Percentiles rank a stretch among this genome's conserved stretches.
phyloP scores from a whole-genome alignment of 2,797 vertebrate species.

The Heliangelus exortis region DNA sequence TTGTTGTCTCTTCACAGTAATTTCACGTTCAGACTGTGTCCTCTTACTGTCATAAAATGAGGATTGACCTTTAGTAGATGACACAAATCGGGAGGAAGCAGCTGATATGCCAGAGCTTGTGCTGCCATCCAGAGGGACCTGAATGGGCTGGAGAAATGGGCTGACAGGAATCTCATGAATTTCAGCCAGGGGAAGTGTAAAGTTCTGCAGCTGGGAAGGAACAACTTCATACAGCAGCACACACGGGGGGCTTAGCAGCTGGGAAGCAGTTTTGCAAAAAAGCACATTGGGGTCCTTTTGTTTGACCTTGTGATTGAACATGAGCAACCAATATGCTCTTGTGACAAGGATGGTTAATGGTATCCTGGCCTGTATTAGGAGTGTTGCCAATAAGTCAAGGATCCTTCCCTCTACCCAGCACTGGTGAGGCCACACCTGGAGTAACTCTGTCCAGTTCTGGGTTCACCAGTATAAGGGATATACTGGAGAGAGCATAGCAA shows the following conservation, averaged over 20 bases:
- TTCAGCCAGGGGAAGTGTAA: background rate
- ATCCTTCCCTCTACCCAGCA: background rate
- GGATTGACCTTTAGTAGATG: background rate
- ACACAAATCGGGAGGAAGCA: background rate
- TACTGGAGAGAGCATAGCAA: background rate
- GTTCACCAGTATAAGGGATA: background rate
- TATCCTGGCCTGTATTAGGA: background rate
- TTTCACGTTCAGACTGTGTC: background rate
- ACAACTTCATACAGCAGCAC: fast-evolving
- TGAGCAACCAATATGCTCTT: background rate
- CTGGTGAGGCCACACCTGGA: background rate
- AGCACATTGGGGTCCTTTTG: background rate
- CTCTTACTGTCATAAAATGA: background rate
- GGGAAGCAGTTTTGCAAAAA: background rate
- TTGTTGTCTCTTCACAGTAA: background rate
- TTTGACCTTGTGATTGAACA: background rate
- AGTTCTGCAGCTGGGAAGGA: background rate
- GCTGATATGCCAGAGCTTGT: background rate
- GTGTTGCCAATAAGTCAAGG: fast-evolving
- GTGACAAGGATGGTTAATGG: background rate
- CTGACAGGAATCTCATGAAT: background rate
- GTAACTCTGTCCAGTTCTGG: background rate
- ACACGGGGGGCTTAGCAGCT: fast-evolving
- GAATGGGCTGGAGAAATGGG: background rate
- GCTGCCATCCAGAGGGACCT: background rate